A percentile compares a stretch with the other conserved stretches of the same genome.
These are phyloP conservation scores for Vannuccia rotundouncinata DNA, from an alignment of 2,888 invertebrate species.

Conservation along the genomic window DNA sequence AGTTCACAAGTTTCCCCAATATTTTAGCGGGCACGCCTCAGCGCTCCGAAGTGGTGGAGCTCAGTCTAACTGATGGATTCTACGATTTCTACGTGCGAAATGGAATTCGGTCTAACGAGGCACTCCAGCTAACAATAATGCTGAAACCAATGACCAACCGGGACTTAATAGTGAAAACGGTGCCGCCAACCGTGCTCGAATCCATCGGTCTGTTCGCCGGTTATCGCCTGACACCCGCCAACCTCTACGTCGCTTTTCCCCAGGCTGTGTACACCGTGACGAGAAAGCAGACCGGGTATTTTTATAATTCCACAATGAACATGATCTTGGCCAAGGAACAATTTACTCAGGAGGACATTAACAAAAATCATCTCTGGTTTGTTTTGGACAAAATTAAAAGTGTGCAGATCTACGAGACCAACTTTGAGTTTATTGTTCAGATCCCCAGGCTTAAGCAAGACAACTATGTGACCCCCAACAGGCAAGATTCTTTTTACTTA, in stretches of 20 bases:
- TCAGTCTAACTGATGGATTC: conserved; percentile 21
- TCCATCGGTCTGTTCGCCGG: background rate
- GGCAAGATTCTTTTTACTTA: too few relatives aligned
- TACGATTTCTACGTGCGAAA: background rate
- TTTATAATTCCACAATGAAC: conserved; percentile 22
- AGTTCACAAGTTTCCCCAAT: background rate
- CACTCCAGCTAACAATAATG: background rate
- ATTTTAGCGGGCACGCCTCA: background rate
- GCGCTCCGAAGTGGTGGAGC: background rate
- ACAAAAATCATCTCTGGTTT: background rate
- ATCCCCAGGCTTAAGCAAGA: background rate
- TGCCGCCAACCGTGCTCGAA: background rate
- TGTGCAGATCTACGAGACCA: background rate
- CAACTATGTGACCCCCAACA: background rate
- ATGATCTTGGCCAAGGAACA: background rate
- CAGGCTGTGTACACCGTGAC: background rate
- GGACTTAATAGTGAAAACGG: background rate
- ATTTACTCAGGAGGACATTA: background rate
- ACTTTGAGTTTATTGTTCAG: background rate
- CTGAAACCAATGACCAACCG: background rate
- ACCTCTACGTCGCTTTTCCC: conserved; percentile 4
- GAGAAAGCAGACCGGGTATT: background rate
- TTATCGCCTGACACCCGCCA: background rate
- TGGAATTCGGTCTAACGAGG: conserved; percentile 8
- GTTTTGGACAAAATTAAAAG: background rate